Conservation (phyloP, 2,797 vertebrate genomes). For the Myiotriccus ornatus region DNA sequence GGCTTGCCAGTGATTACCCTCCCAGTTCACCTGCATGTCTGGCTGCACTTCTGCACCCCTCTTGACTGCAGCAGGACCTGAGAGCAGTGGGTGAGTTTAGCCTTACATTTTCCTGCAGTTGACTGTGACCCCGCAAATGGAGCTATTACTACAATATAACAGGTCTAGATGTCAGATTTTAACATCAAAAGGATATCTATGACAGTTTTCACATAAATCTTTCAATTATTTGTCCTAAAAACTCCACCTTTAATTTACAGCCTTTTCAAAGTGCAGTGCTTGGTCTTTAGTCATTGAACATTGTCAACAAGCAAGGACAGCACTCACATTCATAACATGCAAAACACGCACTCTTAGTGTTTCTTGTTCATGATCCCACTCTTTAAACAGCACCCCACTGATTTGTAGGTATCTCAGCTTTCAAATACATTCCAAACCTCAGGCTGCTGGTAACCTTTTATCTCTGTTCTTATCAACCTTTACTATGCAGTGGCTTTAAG, state of each 20-base stretch:
- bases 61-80: not conserved
- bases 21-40: rapidly evolving
- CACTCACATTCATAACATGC: not conserved
- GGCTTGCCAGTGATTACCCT: not conserved
- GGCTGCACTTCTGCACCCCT: not conserved
- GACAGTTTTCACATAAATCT: not conserved
- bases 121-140: not conserved
- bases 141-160: not conserved
- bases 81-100: not conserved
- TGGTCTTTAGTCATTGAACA: not conserved
- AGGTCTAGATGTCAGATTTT: not conserved
- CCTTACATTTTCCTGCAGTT: rapidly evolving
- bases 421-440: not conserved
- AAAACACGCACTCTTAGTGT: not conserved
- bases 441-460: not conserved
- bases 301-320: not conserved
- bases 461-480: constrained; percentile 33
- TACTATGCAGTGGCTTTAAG: constrained; percentile 13
- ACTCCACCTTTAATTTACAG: not conserved
- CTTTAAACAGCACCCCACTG: not conserved
- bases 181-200: not conserved
- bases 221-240: not conserved
- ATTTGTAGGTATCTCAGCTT: not conserved
- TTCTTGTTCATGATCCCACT: not conserved
- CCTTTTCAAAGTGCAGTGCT: not conserved